Evolutionary conservation across 1,140 invertebrate species (phyloP).

Genomic region (Zaprionus camerounensis): DNA sequence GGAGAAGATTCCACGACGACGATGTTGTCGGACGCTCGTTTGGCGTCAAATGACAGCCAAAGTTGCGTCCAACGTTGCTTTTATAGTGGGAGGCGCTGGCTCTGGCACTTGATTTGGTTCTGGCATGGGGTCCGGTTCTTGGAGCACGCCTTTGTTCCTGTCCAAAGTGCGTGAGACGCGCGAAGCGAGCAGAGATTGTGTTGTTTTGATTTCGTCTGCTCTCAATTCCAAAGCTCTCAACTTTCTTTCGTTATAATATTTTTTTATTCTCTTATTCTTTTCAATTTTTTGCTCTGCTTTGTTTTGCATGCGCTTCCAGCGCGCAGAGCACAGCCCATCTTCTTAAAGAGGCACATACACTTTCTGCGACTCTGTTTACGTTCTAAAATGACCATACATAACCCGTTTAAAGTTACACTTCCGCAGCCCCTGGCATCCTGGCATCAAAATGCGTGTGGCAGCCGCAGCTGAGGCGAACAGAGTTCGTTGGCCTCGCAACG

Average conservation of each 20-base stretch:
- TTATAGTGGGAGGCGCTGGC: conserved; percentile 65
- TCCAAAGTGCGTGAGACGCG: conserved; percentile 72
- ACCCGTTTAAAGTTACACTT: conserved; percentile 44
- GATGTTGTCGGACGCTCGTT: conserved; percentile 59
- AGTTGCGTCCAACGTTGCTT: conserved; percentile 54
- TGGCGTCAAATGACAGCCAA: conserved; percentile 76
- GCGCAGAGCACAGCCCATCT: not conserved
- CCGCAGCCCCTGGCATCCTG: conserved; percentile 27
- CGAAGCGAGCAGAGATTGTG: conserved; percentile 33
- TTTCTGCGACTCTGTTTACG: conserved; percentile 59
- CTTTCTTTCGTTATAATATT: conserved; percentile 65
- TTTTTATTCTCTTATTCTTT: conserved; percentile 13
- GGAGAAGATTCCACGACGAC: conserved; percentile 22
- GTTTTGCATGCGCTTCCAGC: conserved; percentile 43
- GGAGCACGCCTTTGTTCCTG: conserved; percentile 76
- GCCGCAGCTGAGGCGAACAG: conserved; percentile 1
- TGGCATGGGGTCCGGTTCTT: conserved; percentile 65
- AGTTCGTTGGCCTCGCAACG: conserved; percentile 40
- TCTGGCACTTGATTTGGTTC: conserved; percentile 35
- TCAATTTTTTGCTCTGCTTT: conserved; percentile 24
- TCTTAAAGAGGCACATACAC: conserved; percentile 14
- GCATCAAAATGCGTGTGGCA: conserved; percentile 25
- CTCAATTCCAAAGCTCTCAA: conserved; percentile 75
- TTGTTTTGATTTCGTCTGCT: conserved; percentile 55
- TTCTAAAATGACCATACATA: conserved; percentile 62